A percentile compares a stretch with the other conserved stretches of the same genome.
These are phyloP conservation scores for Popillia japonica DNA, from an alignment of 1,140 invertebrate genomes.

Conservation along the genomic window DNA sequence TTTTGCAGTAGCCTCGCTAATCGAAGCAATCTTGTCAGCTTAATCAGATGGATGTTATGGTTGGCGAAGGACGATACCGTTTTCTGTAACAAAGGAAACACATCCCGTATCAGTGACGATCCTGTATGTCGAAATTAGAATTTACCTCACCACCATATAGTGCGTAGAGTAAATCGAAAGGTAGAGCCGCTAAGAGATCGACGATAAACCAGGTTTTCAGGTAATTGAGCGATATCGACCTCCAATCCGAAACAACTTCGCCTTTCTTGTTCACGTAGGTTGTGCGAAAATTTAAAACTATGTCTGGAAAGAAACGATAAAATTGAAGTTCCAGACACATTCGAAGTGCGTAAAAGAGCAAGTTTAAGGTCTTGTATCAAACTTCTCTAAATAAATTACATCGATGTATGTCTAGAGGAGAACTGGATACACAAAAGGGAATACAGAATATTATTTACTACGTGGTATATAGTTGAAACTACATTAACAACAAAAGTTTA, in stretches of 20 bases:
- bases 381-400: not conserved
- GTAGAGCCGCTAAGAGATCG: conserved; percentile 93
- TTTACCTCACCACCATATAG: conserved; percentile 85
- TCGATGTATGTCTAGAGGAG: not conserved
- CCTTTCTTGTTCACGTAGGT: conserved; percentile 99
- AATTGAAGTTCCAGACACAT: not conserved
- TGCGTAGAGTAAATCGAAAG: conserved; percentile 95
- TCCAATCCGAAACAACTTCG: conserved; percentile 94
- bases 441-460: no score
- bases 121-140: not conserved
- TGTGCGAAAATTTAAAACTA: conserved; percentile 97
- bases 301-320: conserved; percentile 77
- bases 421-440: not conserved
- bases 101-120: conserved; percentile 20
- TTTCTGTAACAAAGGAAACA: conserved; percentile 63
- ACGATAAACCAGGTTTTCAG: conserved; percentile 95
- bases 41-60: conserved; percentile 90
- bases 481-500: no score
- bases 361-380: no score
- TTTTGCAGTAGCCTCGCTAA: conserved; percentile 94
- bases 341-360: not conserved
- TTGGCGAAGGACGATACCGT: conserved; percentile 65
- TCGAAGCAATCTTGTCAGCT: conserved; percentile 91
- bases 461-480: no score
- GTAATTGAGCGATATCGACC: conserved; percentile 89